Percentiles rank a stretch among this genome's conserved stretches.
phyloP scores from a whole-genome alignment of 2,797 vertebrate species.

The Pygocentrus nattereri region DNA sequence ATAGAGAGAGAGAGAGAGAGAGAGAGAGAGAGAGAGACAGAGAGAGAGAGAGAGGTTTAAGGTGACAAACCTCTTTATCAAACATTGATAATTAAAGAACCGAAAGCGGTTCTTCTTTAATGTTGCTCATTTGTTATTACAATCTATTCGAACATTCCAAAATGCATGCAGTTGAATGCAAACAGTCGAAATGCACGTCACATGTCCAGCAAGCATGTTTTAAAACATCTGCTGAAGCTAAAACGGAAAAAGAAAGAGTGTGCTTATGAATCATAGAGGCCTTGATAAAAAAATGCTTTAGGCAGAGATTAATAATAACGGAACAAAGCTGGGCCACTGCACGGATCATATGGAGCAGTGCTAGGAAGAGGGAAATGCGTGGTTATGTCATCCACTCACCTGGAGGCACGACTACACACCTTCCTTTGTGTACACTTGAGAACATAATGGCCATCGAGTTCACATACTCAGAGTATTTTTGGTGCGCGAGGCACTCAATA shows the following conservation, averaged over 20 bases:
- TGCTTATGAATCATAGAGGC: not conserved
- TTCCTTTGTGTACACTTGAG: not conserved
- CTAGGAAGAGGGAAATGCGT: not conserved
- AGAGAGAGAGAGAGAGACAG: too few species aligned
- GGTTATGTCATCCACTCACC: not conserved
- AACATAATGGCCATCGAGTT: not conserved
- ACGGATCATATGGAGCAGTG: not conserved
- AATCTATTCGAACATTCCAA: too few species aligned
- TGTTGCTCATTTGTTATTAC: too few species aligned
- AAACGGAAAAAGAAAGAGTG: not conserved
- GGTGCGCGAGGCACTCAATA: not conserved
- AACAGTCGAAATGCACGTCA: too few species aligned
- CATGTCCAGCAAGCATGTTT: not conserved
- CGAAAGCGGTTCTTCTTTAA: too few species aligned
- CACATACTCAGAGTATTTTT: not conserved
- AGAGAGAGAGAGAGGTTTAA: too few species aligned
- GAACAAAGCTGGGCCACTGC: not conserved
- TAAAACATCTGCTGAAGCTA: not conserved
- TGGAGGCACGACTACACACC: not conserved
- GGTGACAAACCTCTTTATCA: too few species aligned
- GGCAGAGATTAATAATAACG: slow-evolving; percentile 6
- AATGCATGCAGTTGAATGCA: not conserved
- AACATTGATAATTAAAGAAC: too few species aligned
- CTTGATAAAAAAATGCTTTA: not conserved
- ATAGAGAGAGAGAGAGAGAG: too few species aligned